Evolutionary conservation across 2,888 invertebrate genomes (phyloP).

Genomic region (Callinectes sapidus): DNA sequence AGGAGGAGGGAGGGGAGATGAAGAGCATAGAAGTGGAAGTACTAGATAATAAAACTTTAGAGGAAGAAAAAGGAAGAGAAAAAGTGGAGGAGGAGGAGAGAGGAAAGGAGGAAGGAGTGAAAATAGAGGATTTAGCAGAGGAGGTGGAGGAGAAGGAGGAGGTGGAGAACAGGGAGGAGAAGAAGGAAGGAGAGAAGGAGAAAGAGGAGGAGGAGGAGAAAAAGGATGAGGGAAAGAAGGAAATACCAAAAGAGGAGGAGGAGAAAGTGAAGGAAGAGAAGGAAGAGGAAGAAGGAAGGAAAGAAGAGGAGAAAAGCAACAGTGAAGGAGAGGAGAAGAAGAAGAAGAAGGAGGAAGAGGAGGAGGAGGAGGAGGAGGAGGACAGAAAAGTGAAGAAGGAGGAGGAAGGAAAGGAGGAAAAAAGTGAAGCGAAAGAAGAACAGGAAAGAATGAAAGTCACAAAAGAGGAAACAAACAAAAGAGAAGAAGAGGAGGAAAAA

Average conservation of each 20-base stretch:
- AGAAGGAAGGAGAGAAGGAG: constrained; percentile 40
- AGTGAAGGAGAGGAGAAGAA: not conserved
- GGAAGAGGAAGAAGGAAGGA: not conserved
- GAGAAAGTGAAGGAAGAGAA: not conserved
- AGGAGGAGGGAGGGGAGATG: constrained; percentile 23
- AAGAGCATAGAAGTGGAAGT: constrained; percentile 53
- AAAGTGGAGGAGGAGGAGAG: constrained; percentile 38
- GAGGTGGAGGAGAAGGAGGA: constrained; percentile 51
- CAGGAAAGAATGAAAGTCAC: constrained; percentile 28
- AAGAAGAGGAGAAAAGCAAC: constrained; percentile 41
- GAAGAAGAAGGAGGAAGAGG: not conserved
- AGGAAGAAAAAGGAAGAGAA: constrained; percentile 46
- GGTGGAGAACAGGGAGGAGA: constrained; percentile 32
- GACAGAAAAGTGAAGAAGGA: not conserved
- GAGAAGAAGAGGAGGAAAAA: not conserved
- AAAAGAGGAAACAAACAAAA: not conserved
- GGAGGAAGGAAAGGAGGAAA: constrained; percentile 23
- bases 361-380: constrained; percentile 26
- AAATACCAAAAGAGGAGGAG: constrained; percentile 22
- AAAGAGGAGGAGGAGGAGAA: constrained; percentile 57
- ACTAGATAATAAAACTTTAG: constrained; percentile 57
- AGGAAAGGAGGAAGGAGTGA: constrained; percentile 44
- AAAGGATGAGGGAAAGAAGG: constrained; percentile 51
- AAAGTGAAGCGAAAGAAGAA: not conserved
- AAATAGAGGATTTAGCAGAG: constrained; percentile 57